phyloP scores from a whole-genome alignment of 1,140 invertebrate species.

The Lepidurus packardi region DNA sequence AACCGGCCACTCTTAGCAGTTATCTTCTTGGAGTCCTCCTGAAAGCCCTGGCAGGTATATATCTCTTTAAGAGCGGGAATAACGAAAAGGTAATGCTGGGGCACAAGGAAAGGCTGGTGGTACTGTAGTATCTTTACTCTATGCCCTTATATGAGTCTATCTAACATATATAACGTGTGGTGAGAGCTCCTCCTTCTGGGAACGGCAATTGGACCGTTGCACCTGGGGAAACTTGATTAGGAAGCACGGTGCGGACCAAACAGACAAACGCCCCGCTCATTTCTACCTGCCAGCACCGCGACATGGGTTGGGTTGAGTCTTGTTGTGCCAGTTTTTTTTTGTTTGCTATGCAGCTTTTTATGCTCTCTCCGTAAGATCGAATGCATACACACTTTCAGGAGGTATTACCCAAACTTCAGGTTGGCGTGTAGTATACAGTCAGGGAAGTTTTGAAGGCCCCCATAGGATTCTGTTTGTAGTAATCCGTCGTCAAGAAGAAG shows the following conservation, averaged over 20 bases:
- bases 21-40: too few relatives aligned
- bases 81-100: neutral
- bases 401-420: too few relatives aligned
- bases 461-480: too few relatives aligned
- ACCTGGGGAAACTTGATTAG: conserved; percentile 19
- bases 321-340: neutral
- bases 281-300: neutral
- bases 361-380: too few relatives aligned
- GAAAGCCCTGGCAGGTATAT: too few relatives aligned
- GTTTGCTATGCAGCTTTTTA: neutral
- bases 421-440: too few relatives aligned
- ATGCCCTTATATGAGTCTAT: conserved; percentile 13
- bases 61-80: too few relatives aligned
- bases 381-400: too few relatives aligned
- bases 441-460: too few relatives aligned
- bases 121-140: neutral
- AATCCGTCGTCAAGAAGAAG: too few relatives aligned
- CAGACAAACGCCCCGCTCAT: conserved; percentile 16
- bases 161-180: conserved; percentile 1
- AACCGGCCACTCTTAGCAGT: too few relatives aligned
- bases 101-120: neutral
- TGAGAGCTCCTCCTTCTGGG: conserved; percentile 20
- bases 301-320: conserved; percentile 1
- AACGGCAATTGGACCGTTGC: conserved; percentile 17
- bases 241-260: neutral